These are phyloP conservation scores for Drosophila multiciliata DNA, from an alignment of 2,888 invertebrate species.

Conservation along the genomic window DNA sequence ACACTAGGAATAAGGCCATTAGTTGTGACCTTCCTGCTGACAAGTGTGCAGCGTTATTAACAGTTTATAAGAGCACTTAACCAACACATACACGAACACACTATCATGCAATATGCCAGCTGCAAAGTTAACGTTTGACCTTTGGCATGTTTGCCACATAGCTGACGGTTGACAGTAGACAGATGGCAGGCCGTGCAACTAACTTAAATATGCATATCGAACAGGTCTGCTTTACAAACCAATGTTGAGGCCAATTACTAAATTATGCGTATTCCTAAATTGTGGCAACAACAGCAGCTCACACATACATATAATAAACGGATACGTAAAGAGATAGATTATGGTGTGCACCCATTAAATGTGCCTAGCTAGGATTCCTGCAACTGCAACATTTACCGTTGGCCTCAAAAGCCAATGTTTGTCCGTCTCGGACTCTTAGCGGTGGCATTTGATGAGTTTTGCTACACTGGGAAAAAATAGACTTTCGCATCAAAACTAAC, in stretches of 20 bases:
- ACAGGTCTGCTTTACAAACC: slow-evolving; percentile 2
- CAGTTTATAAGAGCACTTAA: slow-evolving; percentile 19
- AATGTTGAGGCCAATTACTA: slow-evolving; percentile 17
- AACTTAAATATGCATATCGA: neutral
- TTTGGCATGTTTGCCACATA: slow-evolving; percentile 45
- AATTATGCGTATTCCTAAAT: slow-evolving; percentile 14
- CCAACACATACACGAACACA: neutral
- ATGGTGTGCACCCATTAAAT: slow-evolving; percentile 22
- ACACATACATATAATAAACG: neutral
- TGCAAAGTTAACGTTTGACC: slow-evolving; percentile 58
- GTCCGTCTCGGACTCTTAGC: slow-evolving; percentile 4
- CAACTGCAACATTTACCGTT: slow-evolving; percentile 61
- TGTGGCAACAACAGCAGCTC: slow-evolving; percentile 12
- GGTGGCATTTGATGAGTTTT: slow-evolving; percentile 51
- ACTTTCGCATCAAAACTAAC: neutral
- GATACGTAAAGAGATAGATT: slow-evolving; percentile 44
- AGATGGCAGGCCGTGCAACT: slow-evolving; percentile 15
- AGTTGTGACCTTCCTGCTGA: slow-evolving; percentile 19
- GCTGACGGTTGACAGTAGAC: slow-evolving; percentile 14
- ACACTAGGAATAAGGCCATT: slow-evolving; percentile 2
- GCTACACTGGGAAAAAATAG: slow-evolving; percentile 5
- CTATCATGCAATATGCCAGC: slow-evolving; percentile 11
- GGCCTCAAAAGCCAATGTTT: slow-evolving; percentile 60
- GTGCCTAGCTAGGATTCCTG: slow-evolving; percentile 27
- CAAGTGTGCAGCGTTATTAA: slow-evolving; percentile 1